Percentiles rank a stretch among this genome's conserved stretches.
Evolutionary conservation across 1,140 invertebrate species (phyloP).

Genomic region (Drosophila melanica): DNA sequence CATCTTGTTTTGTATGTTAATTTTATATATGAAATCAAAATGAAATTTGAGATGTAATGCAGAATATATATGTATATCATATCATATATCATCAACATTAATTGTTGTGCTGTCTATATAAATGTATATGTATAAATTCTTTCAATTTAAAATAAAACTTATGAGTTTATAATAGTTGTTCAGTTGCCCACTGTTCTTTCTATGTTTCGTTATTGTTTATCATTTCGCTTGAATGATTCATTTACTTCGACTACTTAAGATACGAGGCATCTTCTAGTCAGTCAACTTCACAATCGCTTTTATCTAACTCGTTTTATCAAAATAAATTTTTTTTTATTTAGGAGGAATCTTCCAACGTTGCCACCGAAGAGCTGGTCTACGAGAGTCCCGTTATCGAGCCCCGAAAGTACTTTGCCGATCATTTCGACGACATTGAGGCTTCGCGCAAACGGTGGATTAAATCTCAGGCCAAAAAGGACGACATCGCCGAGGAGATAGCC

Average conservation of each 20-base stretch:
- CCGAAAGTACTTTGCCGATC: conserved; percentile 91
- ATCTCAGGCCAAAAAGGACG: conserved; percentile 97
- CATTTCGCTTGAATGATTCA: too few relatives aligned
- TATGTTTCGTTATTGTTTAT: too few relatives aligned
- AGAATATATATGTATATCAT: too few relatives aligned
- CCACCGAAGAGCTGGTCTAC: conserved; percentile 83
- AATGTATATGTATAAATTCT: too few relatives aligned
- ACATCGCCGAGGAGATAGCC: conserved; percentile 94
- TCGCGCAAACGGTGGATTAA: conserved; percentile 93
- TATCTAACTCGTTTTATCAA: not conserved
- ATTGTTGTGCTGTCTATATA: too few relatives aligned
- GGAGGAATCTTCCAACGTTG: conserved; percentile 44
- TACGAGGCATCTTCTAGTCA: not conserved
- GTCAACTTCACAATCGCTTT: not conserved
- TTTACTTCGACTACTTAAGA: not conserved
- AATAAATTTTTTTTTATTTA: conserved; percentile 4
- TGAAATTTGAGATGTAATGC: too few relatives aligned
- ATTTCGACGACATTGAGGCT: conserved; percentile 92
- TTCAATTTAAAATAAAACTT: too few relatives aligned
- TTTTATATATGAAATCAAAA: too few relatives aligned
- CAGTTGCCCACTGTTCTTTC: too few relatives aligned
- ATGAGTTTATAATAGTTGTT: too few relatives aligned
- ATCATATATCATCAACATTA: too few relatives aligned
- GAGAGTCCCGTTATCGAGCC: conserved; percentile 86
- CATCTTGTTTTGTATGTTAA: too few relatives aligned